A percentile compares a stretch with the other conserved stretches of the same genome.
These are phyloP conservation scores for Nibea albiflora DNA, from an alignment of 2,113 vertebrate genomes.

Conservation along the genomic window DNA sequence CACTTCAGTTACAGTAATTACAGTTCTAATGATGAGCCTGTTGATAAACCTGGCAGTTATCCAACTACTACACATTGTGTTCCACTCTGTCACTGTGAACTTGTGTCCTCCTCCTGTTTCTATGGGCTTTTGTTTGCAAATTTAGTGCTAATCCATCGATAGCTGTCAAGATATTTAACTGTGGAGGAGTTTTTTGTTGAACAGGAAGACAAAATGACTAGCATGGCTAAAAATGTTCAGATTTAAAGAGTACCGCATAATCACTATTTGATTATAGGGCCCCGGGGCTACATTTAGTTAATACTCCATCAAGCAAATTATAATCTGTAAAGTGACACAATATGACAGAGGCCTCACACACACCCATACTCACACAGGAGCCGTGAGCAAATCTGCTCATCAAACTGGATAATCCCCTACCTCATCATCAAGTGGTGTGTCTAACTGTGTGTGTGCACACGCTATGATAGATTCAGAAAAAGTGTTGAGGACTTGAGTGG, in stretches of 20 bases:
- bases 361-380: constrained; percentile 24
- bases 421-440: constrained; percentile 31
- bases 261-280: constrained; percentile 34
- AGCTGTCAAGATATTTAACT: not conserved
- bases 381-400: constrained; percentile 58
- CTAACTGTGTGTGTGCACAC: not conserved
- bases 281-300: constrained; percentile 35
- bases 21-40: not conserved
- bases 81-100: no score
- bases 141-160: not conserved
- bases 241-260: constrained; percentile 10
- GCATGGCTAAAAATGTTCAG: not conserved
- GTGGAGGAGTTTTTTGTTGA: not conserved
- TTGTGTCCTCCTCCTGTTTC: not conserved
- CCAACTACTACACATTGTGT: not conserved
- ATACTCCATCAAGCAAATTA: constrained; percentile 71
- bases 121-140: not conserved
- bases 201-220: not conserved
- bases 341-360: constrained; percentile 15
- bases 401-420: constrained; percentile 58
- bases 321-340: constrained; percentile 62
- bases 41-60: not conserved
- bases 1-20: not conserved
- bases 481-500: constrained; percentile 24
- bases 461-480: not conserved